These are phyloP conservation scores for Ophion ellenae DNA, from an alignment of 2,888 invertebrate genomes.

Conservation along the genomic window DNA sequence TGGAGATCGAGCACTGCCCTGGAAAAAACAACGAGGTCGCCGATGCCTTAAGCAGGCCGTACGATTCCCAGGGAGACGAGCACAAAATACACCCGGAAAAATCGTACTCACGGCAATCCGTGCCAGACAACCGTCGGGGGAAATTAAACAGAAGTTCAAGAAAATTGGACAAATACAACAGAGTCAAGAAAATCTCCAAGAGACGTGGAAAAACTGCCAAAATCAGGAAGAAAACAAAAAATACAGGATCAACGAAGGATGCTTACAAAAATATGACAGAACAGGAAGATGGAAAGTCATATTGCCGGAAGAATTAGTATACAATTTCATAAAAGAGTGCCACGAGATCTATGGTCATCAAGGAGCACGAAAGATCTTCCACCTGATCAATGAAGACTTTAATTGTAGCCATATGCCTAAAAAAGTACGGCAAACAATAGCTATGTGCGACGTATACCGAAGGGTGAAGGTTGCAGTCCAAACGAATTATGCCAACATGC, in stretches of 20 bases:
- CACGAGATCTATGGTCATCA: neutral
- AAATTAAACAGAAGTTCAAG: neutral
- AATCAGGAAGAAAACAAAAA: no score
- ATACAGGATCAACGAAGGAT: neutral
- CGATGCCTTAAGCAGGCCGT: neutral
- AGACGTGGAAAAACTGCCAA: neutral
- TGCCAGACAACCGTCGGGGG: neutral
- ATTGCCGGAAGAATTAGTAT: neutral
- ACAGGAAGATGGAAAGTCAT: neutral
- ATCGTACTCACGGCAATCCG: neutral
- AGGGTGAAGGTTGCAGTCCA: neutral
- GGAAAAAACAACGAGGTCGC: conserved; percentile 17
- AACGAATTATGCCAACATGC: neutral
- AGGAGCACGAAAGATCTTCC: neutral
- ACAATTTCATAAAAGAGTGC: neutral
- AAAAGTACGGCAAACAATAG: neutral
- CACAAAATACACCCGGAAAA: no score
- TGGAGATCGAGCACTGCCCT: conserved; percentile 19
- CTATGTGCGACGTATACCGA: neutral
- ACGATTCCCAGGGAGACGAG: neutral
- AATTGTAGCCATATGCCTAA: neutral
- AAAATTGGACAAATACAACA: neutral
- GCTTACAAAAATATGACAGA: no score
- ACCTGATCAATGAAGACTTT: neutral
- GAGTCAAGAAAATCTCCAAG: neutral